Evolutionary conservation across 2,797 vertebrate genomes (phyloP), one percentile per base, ranked within the genome.

Genomic region (Sebastes umbrosus): DNA sequence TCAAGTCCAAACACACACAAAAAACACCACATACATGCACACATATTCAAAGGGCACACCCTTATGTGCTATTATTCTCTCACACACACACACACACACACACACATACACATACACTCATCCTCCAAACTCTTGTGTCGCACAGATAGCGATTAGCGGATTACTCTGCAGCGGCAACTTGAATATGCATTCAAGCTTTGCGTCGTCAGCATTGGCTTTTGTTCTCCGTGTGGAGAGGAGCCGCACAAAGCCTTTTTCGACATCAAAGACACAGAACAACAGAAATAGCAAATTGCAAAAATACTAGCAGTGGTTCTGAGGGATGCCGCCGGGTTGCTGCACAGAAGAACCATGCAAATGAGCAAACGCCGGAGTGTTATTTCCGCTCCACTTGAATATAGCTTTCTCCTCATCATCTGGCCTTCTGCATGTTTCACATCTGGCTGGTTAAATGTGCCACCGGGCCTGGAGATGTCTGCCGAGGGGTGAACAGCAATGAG

Each of bases 381-480:
- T 90, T 93, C 89, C 83, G 87, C 88, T 90, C 73, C 84, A 90
- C 89, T 92, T 88, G 72, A 77, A 77, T 32, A 66, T 69, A 31
- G 87, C 89, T 77, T 69, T 90, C 73, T 88, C 88, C 86, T 91
- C 90, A 85, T 91, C 90, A 85, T 90, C 88, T 91, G 90, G 92
- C 90, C 89, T 84, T 82, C 77, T 86, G 79, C 84, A 77, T 77
- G 84, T 93, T 94, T 94, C 87, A 94, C 92, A 94, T 91, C 89
- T 92, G 93, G 88, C 80, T 92, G 92, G 87, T 79, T 92, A 92
- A 91, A 92, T 90, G 91, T 94, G 90, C 87, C 91, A 90, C 84
- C 75, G 70, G 81, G 85, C 73, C 84, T 85, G 73, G 63, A 79
- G 80, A 84, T 71, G 77, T 74, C 66, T 82, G 73, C 70, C 75